Evolutionary conservation across 2,113 vertebrate genomes (phyloP).

Genomic region (Herpailurus yagouaroundi): DNA sequence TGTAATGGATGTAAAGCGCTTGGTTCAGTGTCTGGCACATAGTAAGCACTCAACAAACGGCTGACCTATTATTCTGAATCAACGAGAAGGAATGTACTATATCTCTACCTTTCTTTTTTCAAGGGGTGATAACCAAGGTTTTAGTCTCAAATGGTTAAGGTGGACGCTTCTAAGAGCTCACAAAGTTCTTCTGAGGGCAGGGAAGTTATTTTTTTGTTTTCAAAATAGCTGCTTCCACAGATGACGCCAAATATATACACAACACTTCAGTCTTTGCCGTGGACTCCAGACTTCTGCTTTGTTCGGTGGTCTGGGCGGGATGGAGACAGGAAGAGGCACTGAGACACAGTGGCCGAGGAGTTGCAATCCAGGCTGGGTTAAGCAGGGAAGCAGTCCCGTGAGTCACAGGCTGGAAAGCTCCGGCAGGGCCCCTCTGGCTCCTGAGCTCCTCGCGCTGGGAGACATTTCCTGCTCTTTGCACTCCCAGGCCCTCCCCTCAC

Average conservation of each 20-base stretch:
- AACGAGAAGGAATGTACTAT: neutral
- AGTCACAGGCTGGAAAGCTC: constrained; percentile 69
- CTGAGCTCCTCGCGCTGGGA: neutral
- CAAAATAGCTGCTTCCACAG: constrained; percentile 64
- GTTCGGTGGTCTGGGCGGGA: constrained; percentile 21
- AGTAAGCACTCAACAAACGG: neutral
- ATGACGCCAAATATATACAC: constrained; percentile 42
- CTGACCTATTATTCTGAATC: neutral
- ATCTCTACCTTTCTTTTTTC: neutral
- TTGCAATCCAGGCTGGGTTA: neutral
- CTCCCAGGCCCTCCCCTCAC: rapidly evolving
- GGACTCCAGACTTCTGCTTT: constrained; percentile 65
- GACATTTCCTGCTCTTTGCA: constrained; percentile 50
- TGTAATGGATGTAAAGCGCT: neutral
- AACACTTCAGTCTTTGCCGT: neutral
- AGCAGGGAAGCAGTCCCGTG: constrained; percentile 54
- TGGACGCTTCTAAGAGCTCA: neutral
- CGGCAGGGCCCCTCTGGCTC: neutral
- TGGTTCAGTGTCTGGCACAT: neutral
- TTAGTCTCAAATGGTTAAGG: neutral
- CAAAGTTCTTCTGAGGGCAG: constrained; percentile 37
- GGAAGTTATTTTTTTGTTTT: constrained; percentile 63
- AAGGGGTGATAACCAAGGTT: neutral
- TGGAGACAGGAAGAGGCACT: constrained; percentile 74
- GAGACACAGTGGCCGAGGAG: constrained; percentile 58